Evolutionary conservation across 2,888 invertebrate genomes (phyloP).

Genomic region (Athalia cordata): DNA sequence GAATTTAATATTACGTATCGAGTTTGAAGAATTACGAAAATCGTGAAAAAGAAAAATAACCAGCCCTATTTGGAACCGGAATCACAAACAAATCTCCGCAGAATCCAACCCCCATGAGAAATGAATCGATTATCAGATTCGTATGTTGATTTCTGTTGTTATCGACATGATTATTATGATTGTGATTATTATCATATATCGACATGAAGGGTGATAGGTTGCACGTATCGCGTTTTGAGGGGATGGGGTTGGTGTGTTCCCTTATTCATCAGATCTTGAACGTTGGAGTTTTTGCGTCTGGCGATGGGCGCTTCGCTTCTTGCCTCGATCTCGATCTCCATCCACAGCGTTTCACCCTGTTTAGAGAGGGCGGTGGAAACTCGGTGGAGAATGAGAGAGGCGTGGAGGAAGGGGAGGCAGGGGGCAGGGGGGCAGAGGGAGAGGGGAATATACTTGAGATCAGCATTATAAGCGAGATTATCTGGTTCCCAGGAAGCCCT

Average conservation of each 20-base stretch:
- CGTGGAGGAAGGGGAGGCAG: neutral
- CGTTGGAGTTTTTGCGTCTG: slow-evolving; percentile 20
- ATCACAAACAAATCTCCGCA: no score
- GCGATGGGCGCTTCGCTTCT: slow-evolving; percentile 15
- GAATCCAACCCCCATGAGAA: no score
- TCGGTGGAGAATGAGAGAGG: neutral
- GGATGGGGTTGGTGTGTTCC: slow-evolving; percentile 11
- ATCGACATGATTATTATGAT: no score
- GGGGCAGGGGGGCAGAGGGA: neutral
- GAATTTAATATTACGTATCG: no score
- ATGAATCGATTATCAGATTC: no score
- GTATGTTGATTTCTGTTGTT: no score
- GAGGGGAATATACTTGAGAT: slow-evolving; percentile 53
- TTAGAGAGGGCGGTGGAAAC: slow-evolving; percentile 5
- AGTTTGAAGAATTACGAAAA: no score
- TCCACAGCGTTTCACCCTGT: neutral
- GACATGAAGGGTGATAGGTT: neutral
- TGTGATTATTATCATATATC: slow-evolving; percentile 4
- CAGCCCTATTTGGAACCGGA: no score
- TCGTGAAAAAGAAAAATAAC: no score
- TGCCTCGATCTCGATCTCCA: slow-evolving; percentile 6
- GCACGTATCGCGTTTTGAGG: slow-evolving; percentile 15
- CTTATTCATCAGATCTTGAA: slow-evolving; percentile 36
- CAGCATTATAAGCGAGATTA: slow-evolving; percentile 63
- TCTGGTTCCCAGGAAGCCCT: slow-evolving; percentile 62